Percentiles rank a stretch among this genome's conserved stretches.
These are phyloP conservation scores for Anguilla marmorata DNA, from an alignment of 2,797 vertebrate species.

Conservation along the genomic window DNA sequence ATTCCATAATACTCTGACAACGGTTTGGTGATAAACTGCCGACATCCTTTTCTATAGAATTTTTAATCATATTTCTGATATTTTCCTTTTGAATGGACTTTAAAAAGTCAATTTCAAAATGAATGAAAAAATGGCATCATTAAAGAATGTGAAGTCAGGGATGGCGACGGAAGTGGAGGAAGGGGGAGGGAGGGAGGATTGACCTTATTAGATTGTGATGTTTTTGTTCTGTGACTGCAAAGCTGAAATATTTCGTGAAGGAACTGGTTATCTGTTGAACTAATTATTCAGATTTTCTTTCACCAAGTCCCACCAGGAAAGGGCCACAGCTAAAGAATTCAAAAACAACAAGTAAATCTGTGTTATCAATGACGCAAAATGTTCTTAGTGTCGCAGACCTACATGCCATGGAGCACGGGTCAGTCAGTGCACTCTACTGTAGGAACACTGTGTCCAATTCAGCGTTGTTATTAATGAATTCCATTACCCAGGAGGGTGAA, in stretches of 20 bases:
- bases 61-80: not conserved
- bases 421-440: not conserved
- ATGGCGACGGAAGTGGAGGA: not conserved
- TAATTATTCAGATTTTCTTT: slow-evolving; percentile 3
- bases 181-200: not conserved
- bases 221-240: not conserved
- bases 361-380: slow-evolving; percentile 3
- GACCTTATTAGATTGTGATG: not conserved
- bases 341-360: not conserved
- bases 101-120: not conserved
- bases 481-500: slow-evolving; percentile 17
- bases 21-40: not conserved
- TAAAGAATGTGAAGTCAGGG: not conserved
- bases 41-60: not conserved
- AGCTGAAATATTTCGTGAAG: not conserved
- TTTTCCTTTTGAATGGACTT: not conserved
- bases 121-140: not conserved
- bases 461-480: not conserved
- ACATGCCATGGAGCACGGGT: not conserved
- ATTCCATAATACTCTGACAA: not conserved
- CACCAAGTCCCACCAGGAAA: too few relatives aligned
- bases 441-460: not conserved
- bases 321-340: not conserved
- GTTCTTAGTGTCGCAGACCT: not conserved
- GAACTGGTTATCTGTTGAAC: slow-evolving; percentile 2